A percentile compares a stretch with the other conserved stretches of the same genome.
Conservation (phyloP, 2,888 invertebrate genomes). For the Dasypolia templi region DNA sequence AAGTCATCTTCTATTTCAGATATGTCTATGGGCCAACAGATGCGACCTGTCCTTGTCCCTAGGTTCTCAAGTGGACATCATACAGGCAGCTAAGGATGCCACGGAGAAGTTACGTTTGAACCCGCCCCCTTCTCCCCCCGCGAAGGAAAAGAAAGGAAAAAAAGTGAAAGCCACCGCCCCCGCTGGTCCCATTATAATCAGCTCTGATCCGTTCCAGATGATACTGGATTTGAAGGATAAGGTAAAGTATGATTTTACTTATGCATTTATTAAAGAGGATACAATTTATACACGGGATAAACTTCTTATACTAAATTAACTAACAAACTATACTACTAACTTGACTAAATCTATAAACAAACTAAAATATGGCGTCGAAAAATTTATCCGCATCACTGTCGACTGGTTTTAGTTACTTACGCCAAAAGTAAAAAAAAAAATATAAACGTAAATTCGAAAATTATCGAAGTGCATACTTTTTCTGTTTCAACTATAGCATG, state of each 20-base stretch:
- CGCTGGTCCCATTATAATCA: constrained; percentile 87
- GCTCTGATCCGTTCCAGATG: constrained; percentile 81
- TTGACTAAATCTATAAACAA: too few relatives aligned
- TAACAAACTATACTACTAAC: too few relatives aligned
- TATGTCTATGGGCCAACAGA: constrained; percentile 98
- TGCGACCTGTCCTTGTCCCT: constrained; percentile 97
- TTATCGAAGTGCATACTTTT: too few relatives aligned
- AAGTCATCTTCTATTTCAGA: constrained; percentile 78
- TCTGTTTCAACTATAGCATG: too few relatives aligned
- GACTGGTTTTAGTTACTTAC: too few relatives aligned
- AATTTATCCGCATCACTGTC: too few relatives aligned
- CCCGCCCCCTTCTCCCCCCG: constrained; percentile 5
- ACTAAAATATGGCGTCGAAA: too few relatives aligned
- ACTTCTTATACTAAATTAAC: too few relatives aligned
- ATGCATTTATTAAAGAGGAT: too few relatives aligned
- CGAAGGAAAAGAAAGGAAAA: not conserved
- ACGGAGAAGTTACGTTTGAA: constrained; percentile 29
- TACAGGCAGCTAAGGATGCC: constrained; percentile 52
- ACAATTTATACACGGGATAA: too few relatives aligned
- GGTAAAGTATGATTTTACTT: constrained; percentile 62
- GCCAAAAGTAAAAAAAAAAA: too few relatives aligned
- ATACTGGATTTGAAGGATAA: constrained; percentile 79
- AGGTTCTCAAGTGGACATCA: constrained; percentile 90
- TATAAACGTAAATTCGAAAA: too few relatives aligned
- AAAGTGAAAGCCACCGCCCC: constrained; percentile 56